A percentile compares a stretch with the other conserved stretches of the same genome.
phyloP scores from a whole-genome alignment of 1,140 invertebrate species.

The Drosophila tristis region DNA sequence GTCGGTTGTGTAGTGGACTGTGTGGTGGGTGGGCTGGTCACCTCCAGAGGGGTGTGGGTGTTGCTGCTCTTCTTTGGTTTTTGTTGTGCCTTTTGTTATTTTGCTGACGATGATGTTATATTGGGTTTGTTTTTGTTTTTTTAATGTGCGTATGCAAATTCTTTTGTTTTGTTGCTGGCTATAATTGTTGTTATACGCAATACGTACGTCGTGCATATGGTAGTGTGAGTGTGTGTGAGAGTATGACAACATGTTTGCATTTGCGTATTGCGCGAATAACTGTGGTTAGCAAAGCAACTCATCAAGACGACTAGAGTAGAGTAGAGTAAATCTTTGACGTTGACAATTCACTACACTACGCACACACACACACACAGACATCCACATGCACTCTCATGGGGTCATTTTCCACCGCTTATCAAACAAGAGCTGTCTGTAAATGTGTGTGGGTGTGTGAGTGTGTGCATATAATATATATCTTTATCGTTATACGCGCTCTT shows the following conservation, averaged over 20 bases:
- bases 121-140: slow-evolving; percentile 11
- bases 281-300: not conserved
- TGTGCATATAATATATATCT: slow-evolving; percentile 19
- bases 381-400: not conserved
- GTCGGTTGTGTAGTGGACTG: slow-evolving; percentile 1
- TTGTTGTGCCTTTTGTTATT: slow-evolving; percentile 15
- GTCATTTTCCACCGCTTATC: not conserved
- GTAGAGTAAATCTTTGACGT: too few species aligned
- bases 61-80: not conserved
- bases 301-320: not conserved
- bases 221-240: slow-evolving; percentile 8
- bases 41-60: too few species aligned
- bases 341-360: not conserved
- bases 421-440: slow-evolving; percentile 4
- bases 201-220: slow-evolving; percentile 19
- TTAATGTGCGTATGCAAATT: slow-evolving; percentile 36
- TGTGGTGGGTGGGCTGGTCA: slow-evolving; percentile 1
- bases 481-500: slow-evolving; percentile 18
- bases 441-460: not conserved
- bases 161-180: not conserved
- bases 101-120: slow-evolving; percentile 40
- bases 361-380: not conserved
- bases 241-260: slow-evolving; percentile 59
- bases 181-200: too few species aligned
- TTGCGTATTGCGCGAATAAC: slow-evolving; percentile 20